Base-by-base conservation (phyloP, 2,797 vertebrate species). In the Calcarius lapponicus region DNA sequence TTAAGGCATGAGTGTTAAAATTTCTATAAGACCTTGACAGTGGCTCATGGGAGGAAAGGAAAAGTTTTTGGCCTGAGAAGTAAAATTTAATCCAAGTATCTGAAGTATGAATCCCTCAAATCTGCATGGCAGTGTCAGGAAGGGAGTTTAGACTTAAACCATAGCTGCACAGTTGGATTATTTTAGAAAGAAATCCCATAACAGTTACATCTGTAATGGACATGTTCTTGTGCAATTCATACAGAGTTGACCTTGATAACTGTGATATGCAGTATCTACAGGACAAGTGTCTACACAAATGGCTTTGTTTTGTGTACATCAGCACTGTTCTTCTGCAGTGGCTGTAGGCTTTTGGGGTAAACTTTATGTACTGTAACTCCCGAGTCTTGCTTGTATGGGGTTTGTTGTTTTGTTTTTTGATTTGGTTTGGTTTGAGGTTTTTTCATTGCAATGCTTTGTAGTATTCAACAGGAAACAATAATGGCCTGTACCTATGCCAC, bases 371-470 rank as follows among this genome's bases (percentile, higher is more conserved):
- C 38, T 57, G 3, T 36, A 80, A 72, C 26, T 48, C 54, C 11
- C 0, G 4, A 86, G 28, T 5, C 13, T 60, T 79, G 24, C 13
- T 58, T 71, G 2, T 32, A 7, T 3, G 17, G 11, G 6, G 13
- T 31, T 65, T 36, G 10, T 29, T 38, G 43, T 36, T 81, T 38
- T 31, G 19, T 1, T 42, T 74, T n/a, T 48, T 12, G 7, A 9
- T 54, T 69, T 26, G 12, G 2, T 14, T 54, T 62, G 48, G 7
- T 10, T 34, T 34, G 21, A 4, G 3, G 9, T 40, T 25, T 51
- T 73, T 48, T 50, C 9, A 5, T n/a, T 56, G 19, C 26, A 56
- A 13, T 58, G 6, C 6, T 50, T 80, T 67, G 32, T 62, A 7
- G 14, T 72, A 10, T 42, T 70, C 34, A 40, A 9, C 7, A 69